Percentiles rank a stretch among this genome's conserved stretches.
phyloP scores from a whole-genome alignment of 2,797 vertebrate genomes.

The Tokudaia muenninki region DNA sequence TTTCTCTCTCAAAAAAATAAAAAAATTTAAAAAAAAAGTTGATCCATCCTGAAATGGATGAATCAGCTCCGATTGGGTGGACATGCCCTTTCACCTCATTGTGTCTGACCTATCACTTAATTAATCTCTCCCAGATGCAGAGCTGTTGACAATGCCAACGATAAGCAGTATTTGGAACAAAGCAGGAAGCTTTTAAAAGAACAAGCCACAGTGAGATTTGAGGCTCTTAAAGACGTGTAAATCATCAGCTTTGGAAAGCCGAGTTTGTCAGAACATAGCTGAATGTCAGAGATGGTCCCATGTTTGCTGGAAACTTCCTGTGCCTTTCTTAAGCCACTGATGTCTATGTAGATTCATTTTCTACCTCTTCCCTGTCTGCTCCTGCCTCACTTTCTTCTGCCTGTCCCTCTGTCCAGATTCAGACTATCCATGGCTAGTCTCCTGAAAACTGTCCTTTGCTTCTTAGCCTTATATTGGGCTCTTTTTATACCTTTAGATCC shows the following conservation, averaged over 20 bases:
- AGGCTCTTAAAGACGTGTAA: constrained; percentile 73
- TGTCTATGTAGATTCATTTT: constrained; percentile 14
- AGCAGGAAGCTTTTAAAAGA: constrained; percentile 78
- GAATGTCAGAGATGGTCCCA: constrained; percentile 31
- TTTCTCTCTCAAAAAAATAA: constrained; percentile 9
- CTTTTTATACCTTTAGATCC: constrained; percentile 34
- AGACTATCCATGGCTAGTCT: background rate
- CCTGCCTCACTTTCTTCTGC: constrained; percentile 32
- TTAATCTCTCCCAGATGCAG: constrained; percentile 87
- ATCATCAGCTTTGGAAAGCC: constrained; percentile 41
- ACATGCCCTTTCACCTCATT: constrained; percentile 88
- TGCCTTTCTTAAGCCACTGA: constrained; percentile 15
- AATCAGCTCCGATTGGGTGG: constrained; percentile 85
- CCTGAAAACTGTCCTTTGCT: constrained; percentile 69
- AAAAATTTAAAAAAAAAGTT: constrained; percentile 80
- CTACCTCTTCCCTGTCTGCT: background rate
- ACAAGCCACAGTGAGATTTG: constrained; percentile 65
- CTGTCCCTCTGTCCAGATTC: constrained; percentile 53
- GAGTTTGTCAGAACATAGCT: constrained; percentile 38
- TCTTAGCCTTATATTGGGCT: constrained; percentile 76
- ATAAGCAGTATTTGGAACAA: constrained; percentile 85
- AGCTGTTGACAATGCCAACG: constrained; percentile 85
- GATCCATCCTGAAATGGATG: constrained; percentile 81
- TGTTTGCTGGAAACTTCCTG: constrained; percentile 60
- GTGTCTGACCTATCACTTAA: constrained; percentile 90